Percentiles rank a stretch among this genome's conserved stretches.
Conservation (phyloP, 2,888 invertebrate species). For the Apodemia mormo region DNA sequence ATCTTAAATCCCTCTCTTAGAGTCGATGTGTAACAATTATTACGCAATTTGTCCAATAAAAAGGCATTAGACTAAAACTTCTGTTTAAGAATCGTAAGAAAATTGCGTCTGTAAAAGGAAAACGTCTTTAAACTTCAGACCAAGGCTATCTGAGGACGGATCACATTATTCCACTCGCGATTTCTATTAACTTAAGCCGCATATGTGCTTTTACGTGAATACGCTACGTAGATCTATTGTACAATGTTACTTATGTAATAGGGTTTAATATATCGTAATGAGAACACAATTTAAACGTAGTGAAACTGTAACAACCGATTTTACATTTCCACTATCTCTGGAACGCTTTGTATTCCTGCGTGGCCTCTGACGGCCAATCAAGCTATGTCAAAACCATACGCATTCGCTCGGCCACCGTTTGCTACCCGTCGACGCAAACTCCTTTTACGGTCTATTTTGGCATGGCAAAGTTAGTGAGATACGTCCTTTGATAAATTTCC, state of each 20-base stretch:
- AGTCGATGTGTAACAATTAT: neutral
- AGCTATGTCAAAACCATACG: no score
- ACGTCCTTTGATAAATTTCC: no score
- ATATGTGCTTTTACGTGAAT: neutral
- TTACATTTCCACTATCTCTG: no score
- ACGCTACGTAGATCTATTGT: neutral
- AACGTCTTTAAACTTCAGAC: neutral
- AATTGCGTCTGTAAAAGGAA: neutral
- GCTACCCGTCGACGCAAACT: no score
- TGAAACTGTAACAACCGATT: no score
- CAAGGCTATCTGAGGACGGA: constrained; percentile 12
- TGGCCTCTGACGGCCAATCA: no score
- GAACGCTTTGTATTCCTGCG: no score
- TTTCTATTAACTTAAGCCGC: constrained; percentile 11
- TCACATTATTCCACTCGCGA: constrained; percentile 14
- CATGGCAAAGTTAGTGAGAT: no score
- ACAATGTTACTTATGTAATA: neutral
- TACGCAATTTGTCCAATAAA: neutral
- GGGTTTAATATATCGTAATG: neutral
- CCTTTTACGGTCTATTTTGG: no score
- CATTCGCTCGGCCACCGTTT: no score
- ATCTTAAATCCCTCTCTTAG: no score
- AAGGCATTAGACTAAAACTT: neutral
- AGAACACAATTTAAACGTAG: no score
- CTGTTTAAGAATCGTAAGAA: neutral